Percentiles rank a stretch among this genome's conserved stretches.
phyloP scores from a whole-genome alignment of 2,113 vertebrate genomes.

The Paradoxurus hermaphroditus region DNA sequence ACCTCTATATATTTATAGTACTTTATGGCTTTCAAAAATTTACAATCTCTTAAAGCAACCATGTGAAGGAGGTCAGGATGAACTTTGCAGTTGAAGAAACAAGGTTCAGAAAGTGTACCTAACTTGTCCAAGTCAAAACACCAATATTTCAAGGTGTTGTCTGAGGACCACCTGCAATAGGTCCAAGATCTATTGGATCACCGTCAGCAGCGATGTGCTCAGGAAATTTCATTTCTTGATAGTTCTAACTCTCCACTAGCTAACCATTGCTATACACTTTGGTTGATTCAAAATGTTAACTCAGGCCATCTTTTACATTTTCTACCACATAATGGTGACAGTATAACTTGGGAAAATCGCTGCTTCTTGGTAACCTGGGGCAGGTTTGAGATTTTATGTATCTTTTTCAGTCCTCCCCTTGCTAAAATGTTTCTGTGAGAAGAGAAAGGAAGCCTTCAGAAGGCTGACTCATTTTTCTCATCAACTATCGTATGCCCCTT shows the following conservation, averaged over 20 bases:
- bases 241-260: not conserved
- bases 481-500: not conserved
- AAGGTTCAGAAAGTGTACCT: not conserved
- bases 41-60: not conserved
- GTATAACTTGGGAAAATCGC: not conserved
- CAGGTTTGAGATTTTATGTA: not conserved
- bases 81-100: not conserved
- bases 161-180: not conserved
- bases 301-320: not conserved
- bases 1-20: not conserved
- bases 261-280: not conserved
- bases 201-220: accelerated
- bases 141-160: not conserved
- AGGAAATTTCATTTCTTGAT: not conserved
- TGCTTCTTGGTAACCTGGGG: not conserved
- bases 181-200: not conserved
- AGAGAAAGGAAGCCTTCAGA: not conserved
- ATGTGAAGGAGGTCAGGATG: not conserved
- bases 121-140: not conserved
- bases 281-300: not conserved
- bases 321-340: not conserved
- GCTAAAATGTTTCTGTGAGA: not conserved
- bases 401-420: not conserved
- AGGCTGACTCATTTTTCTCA: not conserved
- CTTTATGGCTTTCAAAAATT: not conserved